Conservation (phyloP, 1,140 invertebrate genomes). For the Drosophila bipectinata region DNA sequence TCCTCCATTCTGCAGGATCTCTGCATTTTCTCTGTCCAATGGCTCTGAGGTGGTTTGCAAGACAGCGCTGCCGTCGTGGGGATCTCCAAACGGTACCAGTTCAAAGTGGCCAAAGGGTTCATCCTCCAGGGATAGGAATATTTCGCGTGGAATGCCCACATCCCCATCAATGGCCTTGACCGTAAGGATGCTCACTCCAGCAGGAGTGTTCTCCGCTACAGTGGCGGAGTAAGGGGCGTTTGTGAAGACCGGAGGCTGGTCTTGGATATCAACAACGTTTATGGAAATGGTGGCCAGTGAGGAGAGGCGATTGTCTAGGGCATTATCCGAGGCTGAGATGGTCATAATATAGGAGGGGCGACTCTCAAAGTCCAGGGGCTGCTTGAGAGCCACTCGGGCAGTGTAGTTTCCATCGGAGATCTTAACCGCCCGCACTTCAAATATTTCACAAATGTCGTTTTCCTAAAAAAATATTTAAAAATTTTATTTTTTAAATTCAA, state of each 20-base stretch:
- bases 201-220: conserved; percentile 89
- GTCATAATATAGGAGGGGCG: conserved; percentile 89
- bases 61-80: conserved; percentile 85
- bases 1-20: conserved; percentile 90
- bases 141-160: conserved; percentile 88
- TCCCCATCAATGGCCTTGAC: conserved; percentile 91
- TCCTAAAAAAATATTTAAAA: conserved; percentile 71
- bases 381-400: conserved; percentile 87
- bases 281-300: conserved; percentile 90
- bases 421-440: conserved; percentile 87
- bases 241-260: conserved; percentile 91
- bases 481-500: background rate
- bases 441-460: conserved; percentile 89
- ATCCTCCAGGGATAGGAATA: conserved; percentile 88
- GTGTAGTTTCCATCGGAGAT: conserved; percentile 89
- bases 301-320: conserved; percentile 86
- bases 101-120: conserved; percentile 89
- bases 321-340: conserved; percentile 87
- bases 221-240: conserved; percentile 91
- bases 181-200: conserved; percentile 86
- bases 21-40: conserved; percentile 90
- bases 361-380: conserved; percentile 90
- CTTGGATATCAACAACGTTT: conserved; percentile 91
- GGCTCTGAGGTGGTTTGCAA: conserved; percentile 87
- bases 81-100: conserved; percentile 85